Evolutionary conservation across 1,140 invertebrate species (phyloP).

Genomic region (Heliothis subflexa): DNA sequence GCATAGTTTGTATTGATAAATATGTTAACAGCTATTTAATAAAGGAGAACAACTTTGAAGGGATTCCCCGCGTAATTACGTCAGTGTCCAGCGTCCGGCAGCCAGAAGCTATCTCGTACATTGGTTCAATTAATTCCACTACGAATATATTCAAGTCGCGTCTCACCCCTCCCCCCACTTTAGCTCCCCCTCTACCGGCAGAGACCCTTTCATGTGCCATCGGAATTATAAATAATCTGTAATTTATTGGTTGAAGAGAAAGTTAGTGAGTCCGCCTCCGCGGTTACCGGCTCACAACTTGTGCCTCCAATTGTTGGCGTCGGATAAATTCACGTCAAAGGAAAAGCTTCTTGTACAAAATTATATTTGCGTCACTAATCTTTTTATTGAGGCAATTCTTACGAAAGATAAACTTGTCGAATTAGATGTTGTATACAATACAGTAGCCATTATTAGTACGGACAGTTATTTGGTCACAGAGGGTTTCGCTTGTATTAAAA

Average conservation of each 20-base stretch:
- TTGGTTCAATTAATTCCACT: conserved; percentile 3
- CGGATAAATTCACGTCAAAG: background rate
- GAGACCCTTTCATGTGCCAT: conserved; percentile 7
- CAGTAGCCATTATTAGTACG: too few relatives aligned
- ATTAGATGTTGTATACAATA: too few relatives aligned
- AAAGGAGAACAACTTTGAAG: background rate
- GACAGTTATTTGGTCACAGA: too few relatives aligned
- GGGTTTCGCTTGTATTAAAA: too few relatives aligned
- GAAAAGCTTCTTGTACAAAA: background rate
- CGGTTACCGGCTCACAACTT: background rate
- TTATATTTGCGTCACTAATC: background rate
- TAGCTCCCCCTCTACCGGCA: background rate
- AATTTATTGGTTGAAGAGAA: conserved; percentile 5
- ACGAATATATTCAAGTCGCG: background rate
- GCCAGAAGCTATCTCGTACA: background rate
- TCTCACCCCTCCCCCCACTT: background rate
- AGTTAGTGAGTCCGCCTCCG: background rate
- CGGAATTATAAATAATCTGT: conserved; percentile 30
- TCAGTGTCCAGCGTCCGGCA: background rate
- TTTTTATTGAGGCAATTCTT: background rate
- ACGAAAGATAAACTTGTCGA: background rate
- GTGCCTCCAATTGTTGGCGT: background rate
- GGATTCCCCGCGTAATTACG: background rate
- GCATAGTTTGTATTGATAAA: too few relatives aligned
- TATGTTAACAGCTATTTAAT: too few relatives aligned